phyloP scores from a whole-genome alignment of 2,113 vertebrate species.

The Butorides virescens region DNA sequence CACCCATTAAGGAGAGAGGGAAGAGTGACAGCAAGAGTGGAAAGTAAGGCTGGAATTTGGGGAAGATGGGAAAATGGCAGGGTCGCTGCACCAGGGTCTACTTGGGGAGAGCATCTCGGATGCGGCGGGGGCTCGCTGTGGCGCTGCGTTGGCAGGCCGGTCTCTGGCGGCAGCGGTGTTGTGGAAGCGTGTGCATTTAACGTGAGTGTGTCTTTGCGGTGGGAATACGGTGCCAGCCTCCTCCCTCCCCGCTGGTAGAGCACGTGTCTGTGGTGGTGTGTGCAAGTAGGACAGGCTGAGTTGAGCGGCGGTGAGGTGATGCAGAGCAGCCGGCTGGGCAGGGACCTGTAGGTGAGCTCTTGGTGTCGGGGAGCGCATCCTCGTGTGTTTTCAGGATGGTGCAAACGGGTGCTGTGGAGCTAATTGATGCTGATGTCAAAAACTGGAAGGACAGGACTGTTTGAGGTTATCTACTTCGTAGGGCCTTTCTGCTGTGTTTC shows the following conservation, averaged over 20 bases:
- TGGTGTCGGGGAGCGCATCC: not conserved
- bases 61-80: conserved; percentile 51
- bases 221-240: not conserved
- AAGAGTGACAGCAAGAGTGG: conserved; percentile 87
- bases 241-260: not conserved
- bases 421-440: not conserved
- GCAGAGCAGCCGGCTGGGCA: not conserved
- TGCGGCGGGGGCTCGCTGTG: not conserved
- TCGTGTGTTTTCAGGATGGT: not conserved
- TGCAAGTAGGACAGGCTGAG: not conserved
- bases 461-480: not conserved
- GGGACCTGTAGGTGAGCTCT: not conserved
- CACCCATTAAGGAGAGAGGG: conserved; percentile 82
- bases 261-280: not conserved
- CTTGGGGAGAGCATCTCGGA: conserved; percentile 5
- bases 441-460: not conserved
- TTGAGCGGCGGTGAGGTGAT: not conserved
- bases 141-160: not conserved
- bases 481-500: not conserved
- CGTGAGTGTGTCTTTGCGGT: not conserved
- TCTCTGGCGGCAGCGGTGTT: not conserved
- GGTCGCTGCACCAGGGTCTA: not conserved
- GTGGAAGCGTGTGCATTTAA: not conserved
- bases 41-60: conserved; percentile 86
- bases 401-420: not conserved